These are phyloP conservation scores for Xestobium rufovillosum DNA, from an alignment of 2,888 invertebrate genomes.

Conservation along the genomic window DNA sequence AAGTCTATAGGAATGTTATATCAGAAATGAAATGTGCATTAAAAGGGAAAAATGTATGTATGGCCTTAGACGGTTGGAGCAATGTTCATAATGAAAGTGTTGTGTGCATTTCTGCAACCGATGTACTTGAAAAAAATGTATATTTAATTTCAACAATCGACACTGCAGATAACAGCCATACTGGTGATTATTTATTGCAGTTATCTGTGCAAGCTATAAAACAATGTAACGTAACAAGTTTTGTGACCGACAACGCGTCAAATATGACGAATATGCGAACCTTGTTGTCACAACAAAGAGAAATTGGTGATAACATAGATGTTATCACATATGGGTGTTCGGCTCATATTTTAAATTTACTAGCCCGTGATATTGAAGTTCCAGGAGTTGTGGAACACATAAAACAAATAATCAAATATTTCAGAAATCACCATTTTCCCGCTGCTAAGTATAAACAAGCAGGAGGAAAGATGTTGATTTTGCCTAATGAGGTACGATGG, in stretches of 20 bases:
- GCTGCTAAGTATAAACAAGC: not conserved
- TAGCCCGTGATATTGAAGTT: constrained; percentile 6
- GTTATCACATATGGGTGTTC: constrained; percentile 16
- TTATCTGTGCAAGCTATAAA: constrained; percentile 9
- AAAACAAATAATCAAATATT: constrained; percentile 3
- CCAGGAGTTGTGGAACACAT: constrained; percentile 3
- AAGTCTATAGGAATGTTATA: constrained; percentile 12
- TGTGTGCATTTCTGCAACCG: constrained; percentile 15
- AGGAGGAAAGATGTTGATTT: constrained; percentile 1
- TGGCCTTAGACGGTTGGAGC: constrained; percentile 16
- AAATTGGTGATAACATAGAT: constrained; percentile 3
- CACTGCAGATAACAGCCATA: constrained; percentile 15
- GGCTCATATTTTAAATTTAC: constrained; percentile 11
- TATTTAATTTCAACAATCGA: constrained; percentile 13
- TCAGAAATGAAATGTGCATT: constrained; percentile 9
- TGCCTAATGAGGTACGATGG: constrained; percentile 5
- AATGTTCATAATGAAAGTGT: constrained; percentile 18
- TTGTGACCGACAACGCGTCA: constrained; percentile 17
- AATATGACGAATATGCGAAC: constrained; percentile 14
- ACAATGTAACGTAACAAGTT: constrained; percentile 12
- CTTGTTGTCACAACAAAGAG: constrained; percentile 6
- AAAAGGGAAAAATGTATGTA: constrained; percentile 8
- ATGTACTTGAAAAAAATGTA: constrained; percentile 8
- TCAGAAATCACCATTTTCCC: constrained; percentile 5
- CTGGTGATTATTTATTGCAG: constrained; percentile 11